phyloP scores from a whole-genome alignment of 2,888 invertebrate genomes.

The Agrochola circellaris region DNA sequence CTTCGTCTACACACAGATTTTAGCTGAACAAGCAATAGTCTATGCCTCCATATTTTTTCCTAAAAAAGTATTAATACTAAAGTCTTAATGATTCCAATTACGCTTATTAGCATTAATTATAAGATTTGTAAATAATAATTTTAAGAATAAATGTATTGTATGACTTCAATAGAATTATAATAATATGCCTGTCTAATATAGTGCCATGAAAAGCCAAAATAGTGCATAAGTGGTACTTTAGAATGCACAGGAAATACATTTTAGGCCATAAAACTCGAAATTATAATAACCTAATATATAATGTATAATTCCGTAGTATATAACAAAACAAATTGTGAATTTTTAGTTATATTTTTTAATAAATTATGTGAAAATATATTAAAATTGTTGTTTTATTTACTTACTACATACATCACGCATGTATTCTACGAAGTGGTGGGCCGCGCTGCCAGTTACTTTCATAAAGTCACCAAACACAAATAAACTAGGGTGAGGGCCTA shows the following conservation, averaged over 20 bases:
- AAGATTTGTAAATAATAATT: constrained; percentile 64
- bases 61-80: constrained; percentile 47
- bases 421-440: too few relatives aligned
- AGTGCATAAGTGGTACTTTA: constrained; percentile 45
- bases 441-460: too few relatives aligned
- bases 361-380: constrained; percentile 67
- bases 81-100: constrained; percentile 52
- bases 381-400: not conserved
- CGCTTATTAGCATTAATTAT: constrained; percentile 60
- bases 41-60: not conserved
- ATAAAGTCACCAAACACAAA: too few relatives aligned
- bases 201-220: constrained; percentile 56
- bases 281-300: constrained; percentile 64
- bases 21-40: not conserved
- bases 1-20: not conserved
- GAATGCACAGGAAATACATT: constrained; percentile 12
- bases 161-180: constrained; percentile 19
- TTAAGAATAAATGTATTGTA: constrained; percentile 53
- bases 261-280: constrained; percentile 56
- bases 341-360: constrained; percentile 65
- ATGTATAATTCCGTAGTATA: constrained; percentile 56
- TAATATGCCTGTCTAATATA: constrained; percentile 16
- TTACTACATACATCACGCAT: too few relatives aligned
- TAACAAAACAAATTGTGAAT: constrained; percentile 61
- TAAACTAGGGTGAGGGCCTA: too few relatives aligned